phyloP scores from a whole-genome alignment of 2,797 vertebrate genomes.

The Rhinoraja longicauda region DNA sequence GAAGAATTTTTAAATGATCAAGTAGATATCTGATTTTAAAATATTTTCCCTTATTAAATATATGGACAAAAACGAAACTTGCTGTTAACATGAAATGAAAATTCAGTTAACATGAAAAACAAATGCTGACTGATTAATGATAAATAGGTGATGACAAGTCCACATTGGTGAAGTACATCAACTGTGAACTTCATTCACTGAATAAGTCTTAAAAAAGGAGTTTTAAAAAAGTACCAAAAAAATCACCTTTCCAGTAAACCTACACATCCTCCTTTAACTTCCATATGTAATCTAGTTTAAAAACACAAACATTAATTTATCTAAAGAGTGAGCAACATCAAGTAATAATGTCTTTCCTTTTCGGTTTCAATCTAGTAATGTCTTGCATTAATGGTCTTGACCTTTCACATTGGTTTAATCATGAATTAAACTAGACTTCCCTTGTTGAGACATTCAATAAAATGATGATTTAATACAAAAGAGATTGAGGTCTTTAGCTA shows the following conservation, averaged over 20 bases:
- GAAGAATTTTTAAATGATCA: background rate
- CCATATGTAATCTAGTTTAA: background rate
- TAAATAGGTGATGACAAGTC: constrained; percentile 34
- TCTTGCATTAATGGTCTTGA: background rate
- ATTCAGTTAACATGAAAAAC: constrained; percentile 18
- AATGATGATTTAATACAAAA: background rate
- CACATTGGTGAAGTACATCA: background rate
- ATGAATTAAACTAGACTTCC: background rate
- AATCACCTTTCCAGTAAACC: background rate
- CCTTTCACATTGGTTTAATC: background rate
- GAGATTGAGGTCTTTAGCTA: background rate
- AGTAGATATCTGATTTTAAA: background rate
- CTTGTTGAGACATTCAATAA: background rate
- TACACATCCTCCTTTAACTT: background rate
- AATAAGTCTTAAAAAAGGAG: too few species aligned
- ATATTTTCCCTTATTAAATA: background rate
- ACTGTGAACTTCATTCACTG: background rate
- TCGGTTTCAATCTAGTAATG: background rate
- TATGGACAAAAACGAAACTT: background rate
- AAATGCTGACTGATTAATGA: constrained; percentile 24
- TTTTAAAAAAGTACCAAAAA: background rate
- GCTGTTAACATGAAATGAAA: constrained; percentile 4
- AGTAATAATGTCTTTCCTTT: background rate
- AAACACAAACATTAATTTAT: background rate
- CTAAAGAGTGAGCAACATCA: background rate